Evolutionary conservation across 2,888 invertebrate genomes (phyloP), one percentile per base, ranked within the genome.

Genomic region (Coenonympha glycerion): DNA sequence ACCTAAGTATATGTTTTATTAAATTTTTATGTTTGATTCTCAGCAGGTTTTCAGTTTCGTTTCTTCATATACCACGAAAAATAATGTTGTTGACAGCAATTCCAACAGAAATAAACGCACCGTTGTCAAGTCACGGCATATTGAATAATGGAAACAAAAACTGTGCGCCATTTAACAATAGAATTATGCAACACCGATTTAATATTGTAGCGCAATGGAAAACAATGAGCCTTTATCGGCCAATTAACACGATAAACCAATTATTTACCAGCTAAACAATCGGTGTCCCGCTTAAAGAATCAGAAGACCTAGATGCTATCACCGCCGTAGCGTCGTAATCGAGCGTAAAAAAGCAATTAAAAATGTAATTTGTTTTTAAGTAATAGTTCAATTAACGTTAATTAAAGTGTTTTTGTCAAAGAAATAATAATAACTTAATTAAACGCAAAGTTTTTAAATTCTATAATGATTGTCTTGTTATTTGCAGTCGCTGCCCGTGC

Each of bases 151-250:
- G 11, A 22, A 26, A 40, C 36, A 56, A 56, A 53, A 53, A 56
- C 21, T 31, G 30, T 41, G 47, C 50, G 50, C 53, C 48, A 44
- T 40, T 50, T 33, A 48, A 55, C 55, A 55, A 55, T 55, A 46
- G 49, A 11, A 51, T 50, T 50, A 53, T 33, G 45, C 50, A 56
- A 49, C 42, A 36, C 37, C 41, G 33, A 56, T 19, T 41, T 50
- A 48, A 41, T 45, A 48, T 47, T 26, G 40, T 37, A 39, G 37
- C 30, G 22, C 34, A 42, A 28, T 19, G 33, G 24, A 41, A 51
- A 53, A 56, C 56, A 56, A 53, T 56, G 45, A 36, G 48, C 47
- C 41, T 49, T 56, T 47, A 51, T 53, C 49, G 31, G 40, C 21
- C 51, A 53, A 53, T 56, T 53, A 56, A 53, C 53, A 53, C 56